Evolutionary conservation across 2,888 invertebrate genomes (phyloP), one percentile per base, ranked within the genome.

Genomic region (Agriopis aurantiaria): DNA sequence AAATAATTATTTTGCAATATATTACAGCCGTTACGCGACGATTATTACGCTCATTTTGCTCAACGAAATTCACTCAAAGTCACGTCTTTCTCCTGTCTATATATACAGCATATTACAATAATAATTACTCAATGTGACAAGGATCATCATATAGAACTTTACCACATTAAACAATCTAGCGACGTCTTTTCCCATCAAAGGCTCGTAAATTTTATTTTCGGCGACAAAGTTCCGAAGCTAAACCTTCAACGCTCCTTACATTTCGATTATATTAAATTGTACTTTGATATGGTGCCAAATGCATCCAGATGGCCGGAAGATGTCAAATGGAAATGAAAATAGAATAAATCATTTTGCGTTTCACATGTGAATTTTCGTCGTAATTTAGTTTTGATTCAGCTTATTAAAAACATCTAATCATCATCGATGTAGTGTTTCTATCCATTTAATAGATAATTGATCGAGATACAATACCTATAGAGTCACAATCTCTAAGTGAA

Each of bases 241-340:
- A n/a, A 5, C 12, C n/a, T 23, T 63, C 33, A 23, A 62, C n/a
- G 33, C 17, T 41, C 40, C 33, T 17, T 48, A 48, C 65, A 56
- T 65, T 23, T 11, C 43, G 45, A 57, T 62, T 49, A 61, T 17
- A 48, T 41, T n/a, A 49, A 55, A 70, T 59, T 56, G 63, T 49
- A 61, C 40, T 57, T 72, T 69, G 72, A 69, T 65, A 58, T 65
- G 58, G 33, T 72, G 69, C 72, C 72, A 69, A 71, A 64, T 64
- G 70, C 66, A 63, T 46, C 58, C 70, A 71, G 63, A 71, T 67
- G 66, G 58, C 51, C 43, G 55, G 48, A 61, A 65, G 51, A 65
- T 69, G 61, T 65, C 69, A 65, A 61, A 61, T 52, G 55, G 48
- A 55, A 40, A 65, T 65, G 17, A n/a, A 60, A 57, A 53, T 61